Percentiles rank a stretch among this genome's conserved stretches.
phyloP scores from a whole-genome alignment of 1,140 invertebrate species.

The Drosophila equinoxialis region DNA sequence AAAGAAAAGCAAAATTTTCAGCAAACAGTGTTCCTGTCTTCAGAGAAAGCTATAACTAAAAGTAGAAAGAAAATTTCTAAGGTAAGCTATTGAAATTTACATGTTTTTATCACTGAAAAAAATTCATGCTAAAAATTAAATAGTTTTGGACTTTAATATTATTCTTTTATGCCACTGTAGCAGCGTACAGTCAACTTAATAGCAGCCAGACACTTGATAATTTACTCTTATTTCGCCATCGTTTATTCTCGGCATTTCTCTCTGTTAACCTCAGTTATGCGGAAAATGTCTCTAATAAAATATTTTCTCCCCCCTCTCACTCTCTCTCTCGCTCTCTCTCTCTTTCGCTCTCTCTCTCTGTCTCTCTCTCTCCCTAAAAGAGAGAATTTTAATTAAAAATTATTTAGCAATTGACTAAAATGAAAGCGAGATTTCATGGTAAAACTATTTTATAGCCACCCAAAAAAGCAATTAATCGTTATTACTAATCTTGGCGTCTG shows the following conservation, averaged over 20 bases:
- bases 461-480: constrained; percentile 3
- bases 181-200: not conserved
- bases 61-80: not conserved
- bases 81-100: too few species aligned
- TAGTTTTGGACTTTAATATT: not conserved
- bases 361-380: too few species aligned
- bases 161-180: not conserved
- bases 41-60: not conserved
- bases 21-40: not conserved
- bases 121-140: too few species aligned
- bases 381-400: constrained; percentile 62
- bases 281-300: constrained; percentile 53
- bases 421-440: not conserved
- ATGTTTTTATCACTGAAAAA: too few species aligned
- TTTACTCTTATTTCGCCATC: constrained; percentile 5
- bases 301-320: constrained; percentile 16
- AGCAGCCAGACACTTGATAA: constrained; percentile 3
- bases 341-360: too few species aligned
- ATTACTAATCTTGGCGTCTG: not conserved
- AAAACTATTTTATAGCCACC: constrained; percentile 18
- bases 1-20: not conserved
- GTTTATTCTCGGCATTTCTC: not conserved
- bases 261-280: constrained; percentile 6
- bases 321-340: not conserved
- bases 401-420: constrained; percentile 1